These are phyloP conservation scores for Macaria notata DNA, from an alignment of 2,888 invertebrate genomes.

Conservation along the genomic window DNA sequence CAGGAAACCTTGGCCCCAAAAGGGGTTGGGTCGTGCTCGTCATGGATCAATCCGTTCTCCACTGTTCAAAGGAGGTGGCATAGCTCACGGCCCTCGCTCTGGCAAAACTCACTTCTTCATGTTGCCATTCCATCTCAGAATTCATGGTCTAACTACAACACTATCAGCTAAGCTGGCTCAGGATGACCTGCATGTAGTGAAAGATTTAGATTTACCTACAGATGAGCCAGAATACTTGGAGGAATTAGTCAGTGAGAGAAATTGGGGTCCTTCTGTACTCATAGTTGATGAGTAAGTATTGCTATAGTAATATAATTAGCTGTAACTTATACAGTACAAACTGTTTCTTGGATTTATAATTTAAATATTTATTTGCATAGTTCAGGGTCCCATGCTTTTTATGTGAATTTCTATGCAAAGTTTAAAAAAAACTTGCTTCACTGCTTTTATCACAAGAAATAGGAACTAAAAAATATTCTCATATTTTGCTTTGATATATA, in stretches of 20 bases:
- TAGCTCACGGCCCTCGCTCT: constrained; percentile 94
- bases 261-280: constrained; percentile 98
- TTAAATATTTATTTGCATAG: no score
- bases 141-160: constrained; percentile 91
- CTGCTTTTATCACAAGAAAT: no score
- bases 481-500: no score
- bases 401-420: no score
- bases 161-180: constrained; percentile 96
- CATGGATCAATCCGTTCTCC: constrained; percentile 97
- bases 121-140: constrained; percentile 89
- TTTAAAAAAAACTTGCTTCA: no score
- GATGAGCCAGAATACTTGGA: constrained; percentile 89
- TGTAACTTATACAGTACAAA: no score
- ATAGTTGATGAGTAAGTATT: constrained; percentile 93
- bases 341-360: no score
- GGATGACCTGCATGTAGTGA: constrained; percentile 96
- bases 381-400: no score
- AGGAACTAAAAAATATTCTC: no score
- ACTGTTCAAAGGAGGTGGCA: constrained; percentile 91
- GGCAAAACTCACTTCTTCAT: constrained; percentile 96
- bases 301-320: no score
- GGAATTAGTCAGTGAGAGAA: constrained; percentile 90
- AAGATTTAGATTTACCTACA: constrained; percentile 92
- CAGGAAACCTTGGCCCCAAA: constrained; percentile 98
- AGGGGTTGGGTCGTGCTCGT: constrained; percentile 94